phyloP scores from a whole-genome alignment of 1,140 invertebrate species.

The Formica exsecta region DNA sequence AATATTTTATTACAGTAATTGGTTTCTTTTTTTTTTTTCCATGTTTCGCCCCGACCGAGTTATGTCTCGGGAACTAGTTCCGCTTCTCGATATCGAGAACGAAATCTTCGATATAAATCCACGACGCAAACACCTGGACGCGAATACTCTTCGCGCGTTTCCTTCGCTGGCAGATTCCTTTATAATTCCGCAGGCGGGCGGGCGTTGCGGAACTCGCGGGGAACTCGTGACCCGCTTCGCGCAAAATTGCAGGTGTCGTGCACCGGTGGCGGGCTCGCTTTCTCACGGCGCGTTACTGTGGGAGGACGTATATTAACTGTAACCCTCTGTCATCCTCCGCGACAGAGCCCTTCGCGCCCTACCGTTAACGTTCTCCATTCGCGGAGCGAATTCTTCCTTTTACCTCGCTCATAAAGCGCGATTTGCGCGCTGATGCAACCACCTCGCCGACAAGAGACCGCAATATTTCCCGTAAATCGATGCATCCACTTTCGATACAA shows the following conservation, averaged over 20 bases:
- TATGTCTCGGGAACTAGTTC: not conserved
- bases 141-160: constrained; percentile 1
- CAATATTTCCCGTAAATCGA: constrained; percentile 53
- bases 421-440: constrained; percentile 45
- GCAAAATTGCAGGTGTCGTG: constrained; percentile 58
- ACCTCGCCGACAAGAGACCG: too few species aligned
- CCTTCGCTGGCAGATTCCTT: constrained; percentile 32
- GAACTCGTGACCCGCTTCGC: constrained; percentile 45
- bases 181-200: constrained; percentile 35
- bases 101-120: constrained; percentile 40
- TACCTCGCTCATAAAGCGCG: constrained; percentile 44
- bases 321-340: constrained; percentile 44
- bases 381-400: not conserved
- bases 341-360: not conserved
- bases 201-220: constrained; percentile 22
- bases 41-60: not conserved
- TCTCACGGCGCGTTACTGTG: constrained; percentile 51
- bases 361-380: not conserved
- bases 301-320: constrained; percentile 58
- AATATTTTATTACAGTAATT: not conserved
- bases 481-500: constrained; percentile 23
- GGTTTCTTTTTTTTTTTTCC: too few species aligned
- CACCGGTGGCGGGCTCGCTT: constrained; percentile 41
- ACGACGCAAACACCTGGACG: constrained; percentile 24
- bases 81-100: constrained; percentile 17